Evolutionary conservation across 2,113 vertebrate species (phyloP).

Genomic region (Hippoglossus stenolepis): DNA sequence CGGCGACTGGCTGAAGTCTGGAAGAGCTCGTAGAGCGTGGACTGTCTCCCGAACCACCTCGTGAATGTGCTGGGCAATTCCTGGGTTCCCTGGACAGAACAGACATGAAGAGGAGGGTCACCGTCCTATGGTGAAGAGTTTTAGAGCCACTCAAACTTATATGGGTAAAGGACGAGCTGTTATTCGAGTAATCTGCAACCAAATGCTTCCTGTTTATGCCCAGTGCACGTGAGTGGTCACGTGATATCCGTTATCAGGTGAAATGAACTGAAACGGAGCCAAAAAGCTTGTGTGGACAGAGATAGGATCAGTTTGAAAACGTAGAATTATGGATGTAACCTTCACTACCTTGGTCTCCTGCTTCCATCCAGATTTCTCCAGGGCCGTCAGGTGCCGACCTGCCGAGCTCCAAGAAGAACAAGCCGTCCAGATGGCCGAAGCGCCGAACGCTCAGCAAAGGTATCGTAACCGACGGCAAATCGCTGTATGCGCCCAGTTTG

Average conservation of each 20-base stretch:
- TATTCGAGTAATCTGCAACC: too few species aligned
- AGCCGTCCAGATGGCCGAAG: slow-evolving; percentile 69
- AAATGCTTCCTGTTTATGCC: too few species aligned
- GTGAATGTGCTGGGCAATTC: slow-evolving; percentile 70
- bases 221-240: too few species aligned
- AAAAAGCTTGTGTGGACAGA: neutral
- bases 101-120: neutral
- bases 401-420: slow-evolving; percentile 76
- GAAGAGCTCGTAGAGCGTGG: slow-evolving; percentile 43
- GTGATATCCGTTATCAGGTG: too few species aligned
- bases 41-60: slow-evolving; percentile 59
- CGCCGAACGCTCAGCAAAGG: slow-evolving; percentile 69
- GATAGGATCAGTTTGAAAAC: neutral
- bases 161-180: too few species aligned
- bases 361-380: slow-evolving; percentile 78
- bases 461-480: slow-evolving; percentile 46
- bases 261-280: neutral
- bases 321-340: neutral
- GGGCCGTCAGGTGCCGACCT: slow-evolving; percentile 70
- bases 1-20: slow-evolving; percentile 67
- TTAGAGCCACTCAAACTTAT: neutral
- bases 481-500: slow-evolving; percentile 21
- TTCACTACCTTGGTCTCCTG: slow-evolving; percentile 55
- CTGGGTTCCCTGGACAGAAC: slow-evolving; percentile 29
- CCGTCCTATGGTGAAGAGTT: fast-evolving